Conservation (phyloP, 2,797 vertebrate species). For the Hozukius guyotensis region DNA sequence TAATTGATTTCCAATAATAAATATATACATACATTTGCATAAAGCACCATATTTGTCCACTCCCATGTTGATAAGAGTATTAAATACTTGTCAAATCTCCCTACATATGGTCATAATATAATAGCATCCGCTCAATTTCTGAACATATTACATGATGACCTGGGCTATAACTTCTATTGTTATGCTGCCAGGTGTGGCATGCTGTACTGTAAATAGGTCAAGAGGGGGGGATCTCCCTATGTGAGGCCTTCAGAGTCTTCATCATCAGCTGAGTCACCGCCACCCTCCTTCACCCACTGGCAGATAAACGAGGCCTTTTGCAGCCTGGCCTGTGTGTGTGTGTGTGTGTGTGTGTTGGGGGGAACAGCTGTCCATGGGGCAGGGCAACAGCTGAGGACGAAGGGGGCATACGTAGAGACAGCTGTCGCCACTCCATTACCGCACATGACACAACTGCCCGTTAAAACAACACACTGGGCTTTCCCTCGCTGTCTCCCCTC, state of each 20-base stretch:
- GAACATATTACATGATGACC: neutral
- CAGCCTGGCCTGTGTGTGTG: slow-evolving; percentile 70
- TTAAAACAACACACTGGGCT: slow-evolving; percentile 72
- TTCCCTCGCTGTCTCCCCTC: slow-evolving; percentile 50
- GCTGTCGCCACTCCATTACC: slow-evolving; percentile 86
- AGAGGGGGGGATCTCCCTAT: slow-evolving; percentile 37
- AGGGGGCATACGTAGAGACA: slow-evolving; percentile 84
- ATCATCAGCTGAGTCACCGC: slow-evolving; percentile 83
- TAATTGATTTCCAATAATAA: no score
- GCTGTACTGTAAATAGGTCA: slow-evolving; percentile 45
- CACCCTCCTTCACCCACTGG: slow-evolving; percentile 75
- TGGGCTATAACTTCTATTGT: neutral
- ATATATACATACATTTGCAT: no score
- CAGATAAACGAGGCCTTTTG: slow-evolving; percentile 89
- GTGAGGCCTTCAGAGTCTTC: slow-evolving; percentile 41
- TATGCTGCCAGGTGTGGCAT: slow-evolving; percentile 32
- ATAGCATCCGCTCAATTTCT: neutral
- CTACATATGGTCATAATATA: neutral
- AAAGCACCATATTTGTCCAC: no score
- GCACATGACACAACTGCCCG: slow-evolving; percentile 79
- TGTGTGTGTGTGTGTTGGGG: slow-evolving; percentile 53
- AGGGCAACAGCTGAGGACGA: slow-evolving; percentile 94
- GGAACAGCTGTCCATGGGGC: slow-evolving; percentile 92
- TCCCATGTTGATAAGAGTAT: no score
- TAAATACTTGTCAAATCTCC: no score